Evolutionary conservation across 2,113 vertebrate species (phyloP), one percentile per base, ranked within the genome.

Genomic region (Gallinago undulata): DNA sequence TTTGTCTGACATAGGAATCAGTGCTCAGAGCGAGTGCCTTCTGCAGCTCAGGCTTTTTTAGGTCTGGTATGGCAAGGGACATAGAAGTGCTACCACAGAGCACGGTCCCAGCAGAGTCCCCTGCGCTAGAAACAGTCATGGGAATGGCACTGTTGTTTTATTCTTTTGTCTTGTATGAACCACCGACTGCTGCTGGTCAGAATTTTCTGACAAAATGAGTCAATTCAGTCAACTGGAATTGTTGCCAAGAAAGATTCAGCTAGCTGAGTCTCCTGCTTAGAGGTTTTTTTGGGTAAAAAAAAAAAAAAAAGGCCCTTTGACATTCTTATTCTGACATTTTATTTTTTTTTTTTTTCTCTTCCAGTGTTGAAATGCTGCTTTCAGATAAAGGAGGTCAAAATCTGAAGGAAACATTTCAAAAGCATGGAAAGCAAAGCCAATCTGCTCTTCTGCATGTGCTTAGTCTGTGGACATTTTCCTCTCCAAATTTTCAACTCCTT

Each of bases 401-500:
- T 68, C 70, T 31, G 43, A 76, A 76, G 82, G 66, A 79, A 90
- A 53, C 5, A 0, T 85, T 96, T 82, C 62, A 64, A 53, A 79
- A 64, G 47, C 4, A 1, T 35, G 37, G 80, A 70, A 89, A 78
- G 73, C n/a, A 55, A 43, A 87, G 15, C 31, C 74, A 14, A 0
- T 45, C 57, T 43, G 11, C 53, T 72, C 47, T 64, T 35, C 74
- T 76, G 43, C 51, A 4, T 17, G 27, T 2, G 10, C 43, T 53
- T 35, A n/a, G 28, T 31, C 73, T 63, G n/a, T 22, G 19, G 30
- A 19, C 14, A 1, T 27, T 48, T 74, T 64, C 51, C 87, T 62
- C 78, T 95, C 78, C 67, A 53, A 59, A 83, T 73, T 90, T 92
- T 83, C 85, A 57, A 1, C 70, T 90, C 92, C 70, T 92, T 92